Evolutionary conservation across 2,113 vertebrate species (phyloP).

Genomic region (Vulpes ferrilata): DNA sequence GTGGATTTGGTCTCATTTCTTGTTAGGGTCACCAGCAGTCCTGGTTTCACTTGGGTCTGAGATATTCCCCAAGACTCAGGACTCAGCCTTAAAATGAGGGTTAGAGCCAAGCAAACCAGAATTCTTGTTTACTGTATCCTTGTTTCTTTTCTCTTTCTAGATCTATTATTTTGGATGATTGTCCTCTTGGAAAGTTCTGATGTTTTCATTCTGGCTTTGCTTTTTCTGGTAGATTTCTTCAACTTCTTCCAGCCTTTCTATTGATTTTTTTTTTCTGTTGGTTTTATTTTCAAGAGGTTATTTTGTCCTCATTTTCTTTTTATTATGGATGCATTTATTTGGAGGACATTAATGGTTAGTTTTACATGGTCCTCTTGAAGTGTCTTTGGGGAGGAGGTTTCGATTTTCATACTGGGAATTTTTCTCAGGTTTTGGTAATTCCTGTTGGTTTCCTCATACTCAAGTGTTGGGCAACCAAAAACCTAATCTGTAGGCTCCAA

Average conservation of each 20-base stretch:
- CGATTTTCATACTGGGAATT: neutral
- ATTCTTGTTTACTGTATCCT: neutral
- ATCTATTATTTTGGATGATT: neutral
- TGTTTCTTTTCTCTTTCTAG: neutral
- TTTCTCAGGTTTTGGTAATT: conserved; percentile 14
- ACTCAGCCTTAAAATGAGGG: neutral
- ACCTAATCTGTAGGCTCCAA: neutral
- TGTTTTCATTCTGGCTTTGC: neutral
- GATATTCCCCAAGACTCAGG: neutral
- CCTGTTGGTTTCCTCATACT: neutral
- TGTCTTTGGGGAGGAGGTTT: neutral
- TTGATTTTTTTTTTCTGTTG: neutral
- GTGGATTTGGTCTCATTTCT: neutral
- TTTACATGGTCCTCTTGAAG: neutral
- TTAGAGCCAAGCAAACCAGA: neutral
- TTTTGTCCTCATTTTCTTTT: conserved; percentile 1
- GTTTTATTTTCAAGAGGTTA: conserved; percentile 46
- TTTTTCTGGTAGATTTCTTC: conserved; percentile 34
- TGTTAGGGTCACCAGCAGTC: neutral
- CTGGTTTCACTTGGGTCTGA: neutral
- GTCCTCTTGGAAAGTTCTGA: neutral
- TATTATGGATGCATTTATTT: neutral
- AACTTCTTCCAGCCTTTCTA: neutral
- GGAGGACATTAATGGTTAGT: neutral
- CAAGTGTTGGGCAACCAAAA: neutral